phyloP scores from a whole-genome alignment of 2,797 vertebrate genomes.

The Falco naumanni region DNA sequence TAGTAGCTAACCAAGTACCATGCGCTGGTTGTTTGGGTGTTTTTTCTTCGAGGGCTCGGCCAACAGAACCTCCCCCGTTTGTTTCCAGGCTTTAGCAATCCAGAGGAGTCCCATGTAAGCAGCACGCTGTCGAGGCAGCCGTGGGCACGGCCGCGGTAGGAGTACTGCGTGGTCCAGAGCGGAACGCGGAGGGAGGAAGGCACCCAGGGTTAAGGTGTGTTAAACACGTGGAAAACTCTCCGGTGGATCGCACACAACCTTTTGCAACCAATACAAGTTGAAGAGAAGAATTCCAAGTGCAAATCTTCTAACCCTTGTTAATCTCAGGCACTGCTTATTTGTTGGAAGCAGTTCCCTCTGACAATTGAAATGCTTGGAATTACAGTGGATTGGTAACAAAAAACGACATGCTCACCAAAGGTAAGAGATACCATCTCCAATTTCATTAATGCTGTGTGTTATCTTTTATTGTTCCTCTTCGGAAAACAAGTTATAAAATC shows the following conservation, averaged over 20 bases:
- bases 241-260: background rate
- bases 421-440: background rate
- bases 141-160: background rate
- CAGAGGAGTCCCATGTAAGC: background rate
- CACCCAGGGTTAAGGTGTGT: background rate
- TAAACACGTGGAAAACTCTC: background rate
- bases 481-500: background rate
- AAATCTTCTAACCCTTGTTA: background rate
- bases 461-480: background rate
- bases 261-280: background rate
- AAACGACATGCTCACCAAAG: background rate
- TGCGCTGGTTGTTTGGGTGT: background rate
- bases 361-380: background rate
- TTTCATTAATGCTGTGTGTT: background rate
- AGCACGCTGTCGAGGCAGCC: background rate
- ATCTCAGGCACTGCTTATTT: background rate
- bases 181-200: background rate
- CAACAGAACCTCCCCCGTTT: background rate
- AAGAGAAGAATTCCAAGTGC: background rate
- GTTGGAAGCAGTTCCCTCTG: background rate
- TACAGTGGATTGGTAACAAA: background rate
- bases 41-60: background rate
- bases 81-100: background rate
- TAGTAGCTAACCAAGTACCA: background rate
- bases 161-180: background rate